phyloP scores from a whole-genome alignment of 2,888 invertebrate species.

The Hyposoter dolosus region DNA sequence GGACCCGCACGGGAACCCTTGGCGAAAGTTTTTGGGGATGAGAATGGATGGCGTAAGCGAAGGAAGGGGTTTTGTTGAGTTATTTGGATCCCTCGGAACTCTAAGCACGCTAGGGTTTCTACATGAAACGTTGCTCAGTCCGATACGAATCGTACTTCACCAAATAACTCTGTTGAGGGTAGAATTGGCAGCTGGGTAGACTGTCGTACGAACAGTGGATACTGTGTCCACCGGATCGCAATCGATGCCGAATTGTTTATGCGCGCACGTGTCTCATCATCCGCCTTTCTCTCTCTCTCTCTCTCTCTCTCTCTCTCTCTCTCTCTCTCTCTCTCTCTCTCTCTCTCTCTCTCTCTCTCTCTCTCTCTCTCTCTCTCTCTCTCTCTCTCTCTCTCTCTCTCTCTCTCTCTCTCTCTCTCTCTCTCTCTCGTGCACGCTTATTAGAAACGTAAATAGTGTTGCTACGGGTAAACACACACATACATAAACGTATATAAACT shows the following conservation, averaged over 20 bases:
- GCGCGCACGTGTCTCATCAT: conserved; percentile 77
- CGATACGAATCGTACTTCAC: conserved; percentile 73
- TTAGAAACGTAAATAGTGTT: conserved; percentile 44
- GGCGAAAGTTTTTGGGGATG: conserved; percentile 13
- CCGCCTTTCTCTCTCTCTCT: conserved; percentile 53
- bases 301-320: neutral
- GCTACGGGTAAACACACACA: neutral
- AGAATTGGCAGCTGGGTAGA: conserved; percentile 53
- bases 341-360: conserved; percentile 22
- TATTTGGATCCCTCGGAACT: conserved; percentile 24
- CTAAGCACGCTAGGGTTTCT: conserved; percentile 73
- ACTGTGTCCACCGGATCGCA: conserved; percentile 61
- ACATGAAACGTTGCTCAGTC: conserved; percentile 73
- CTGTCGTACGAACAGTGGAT: conserved; percentile 38
- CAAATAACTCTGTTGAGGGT: conserved; percentile 78
- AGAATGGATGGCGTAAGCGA: neutral
- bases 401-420: conserved; percentile 19
- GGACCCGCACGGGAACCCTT: conserved; percentile 28
- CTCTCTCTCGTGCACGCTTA: conserved; percentile 1
- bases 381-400: conserved; percentile 5
- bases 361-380: neutral
- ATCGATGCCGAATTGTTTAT: conserved; percentile 74
- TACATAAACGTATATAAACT: conserved; percentile 14
- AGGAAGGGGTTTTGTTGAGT: neutral
- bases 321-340: conserved; percentile 10